phyloP scores from a whole-genome alignment of 1,140 invertebrate genomes.

The Phocides pigmalion region DNA sequence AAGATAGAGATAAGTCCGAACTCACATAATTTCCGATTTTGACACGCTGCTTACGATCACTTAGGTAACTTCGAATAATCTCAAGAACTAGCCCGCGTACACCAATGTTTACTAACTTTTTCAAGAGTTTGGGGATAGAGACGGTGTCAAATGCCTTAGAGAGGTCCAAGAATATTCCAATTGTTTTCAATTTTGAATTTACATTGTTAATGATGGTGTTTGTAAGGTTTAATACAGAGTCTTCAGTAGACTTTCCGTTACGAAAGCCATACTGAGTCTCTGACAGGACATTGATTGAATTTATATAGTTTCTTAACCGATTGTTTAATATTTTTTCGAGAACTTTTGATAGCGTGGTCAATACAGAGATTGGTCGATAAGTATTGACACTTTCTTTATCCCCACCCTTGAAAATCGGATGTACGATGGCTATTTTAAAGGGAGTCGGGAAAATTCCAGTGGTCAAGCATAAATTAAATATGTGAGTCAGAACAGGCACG shows the following conservation, averaged over 20 bases:
- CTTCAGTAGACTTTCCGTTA: conserved; percentile 20
- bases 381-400: neutral
- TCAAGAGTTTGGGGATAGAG: no score
- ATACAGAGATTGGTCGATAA: conserved; percentile 4
- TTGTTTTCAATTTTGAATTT: conserved; percentile 10
- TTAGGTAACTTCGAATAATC: no score
- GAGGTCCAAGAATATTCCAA: no score
- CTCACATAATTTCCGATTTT: no score
- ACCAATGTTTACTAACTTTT: no score
- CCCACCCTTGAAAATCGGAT: conserved; percentile 13
- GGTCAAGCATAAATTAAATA: conserved; percentile 17
- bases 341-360: conserved; percentile 5
- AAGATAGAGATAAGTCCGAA: no score
- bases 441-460: conserved; percentile 3
- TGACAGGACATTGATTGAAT: conserved; percentile 3
- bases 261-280: conserved; percentile 20
- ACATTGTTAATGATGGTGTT: conserved; percentile 8
- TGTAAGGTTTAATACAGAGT: conserved; percentile 18
- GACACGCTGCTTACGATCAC: no score
- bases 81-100: no score
- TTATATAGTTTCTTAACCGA: conserved; percentile 10
- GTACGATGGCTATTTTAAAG: conserved; percentile 11
- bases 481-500: neutral
- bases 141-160: no score
- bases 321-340: conserved; percentile 23